Conservation (phyloP, 37 sponge, comb jelly and placozoan genomes). For the Aphrocallistes beatrix region DNA sequence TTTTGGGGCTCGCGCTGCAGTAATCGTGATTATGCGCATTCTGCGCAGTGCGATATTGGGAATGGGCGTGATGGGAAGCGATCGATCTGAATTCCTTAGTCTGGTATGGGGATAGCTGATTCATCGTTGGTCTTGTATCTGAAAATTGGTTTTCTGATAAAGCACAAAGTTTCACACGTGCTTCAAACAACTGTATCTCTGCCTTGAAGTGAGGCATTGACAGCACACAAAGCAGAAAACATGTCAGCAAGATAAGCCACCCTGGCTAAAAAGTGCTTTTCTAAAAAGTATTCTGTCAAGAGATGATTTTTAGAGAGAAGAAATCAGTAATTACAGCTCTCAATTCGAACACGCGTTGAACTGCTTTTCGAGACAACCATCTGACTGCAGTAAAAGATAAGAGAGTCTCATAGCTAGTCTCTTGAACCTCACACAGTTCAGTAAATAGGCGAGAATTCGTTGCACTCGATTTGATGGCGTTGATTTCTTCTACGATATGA, state of each 20-base stretch:
- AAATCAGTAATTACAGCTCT: not conserved
- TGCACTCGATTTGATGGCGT: constrained; percentile 9
- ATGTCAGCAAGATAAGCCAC: not conserved
- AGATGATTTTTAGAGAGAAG: not conserved
- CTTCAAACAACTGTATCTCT: not conserved
- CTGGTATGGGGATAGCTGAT: too few species aligned
- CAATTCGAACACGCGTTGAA: not conserved
- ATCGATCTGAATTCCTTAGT: too few species aligned
- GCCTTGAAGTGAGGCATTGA: not conserved
- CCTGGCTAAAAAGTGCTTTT: not conserved
- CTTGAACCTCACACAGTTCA: not conserved
- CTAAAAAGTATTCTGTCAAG: not conserved
- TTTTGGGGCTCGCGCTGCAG: too few species aligned
- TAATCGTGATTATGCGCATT: too few species aligned
- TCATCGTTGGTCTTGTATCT: too few species aligned
- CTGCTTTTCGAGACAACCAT: constrained; percentile 11
- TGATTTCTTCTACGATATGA: not conserved
- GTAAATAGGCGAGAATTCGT: constrained; percentile 7
- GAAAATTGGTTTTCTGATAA: not conserved
- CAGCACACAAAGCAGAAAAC: not conserved
- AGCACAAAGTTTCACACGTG: not conserved
- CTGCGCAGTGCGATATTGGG: too few species aligned
- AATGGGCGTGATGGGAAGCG: too few species aligned
- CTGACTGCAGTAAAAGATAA: too few species aligned
- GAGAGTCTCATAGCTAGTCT: not conserved